A percentile compares a stretch with the other conserved stretches of the same genome.
phyloP scores from a whole-genome alignment of 1,140 invertebrate species.

The Drosophila quadrilineata region DNA sequence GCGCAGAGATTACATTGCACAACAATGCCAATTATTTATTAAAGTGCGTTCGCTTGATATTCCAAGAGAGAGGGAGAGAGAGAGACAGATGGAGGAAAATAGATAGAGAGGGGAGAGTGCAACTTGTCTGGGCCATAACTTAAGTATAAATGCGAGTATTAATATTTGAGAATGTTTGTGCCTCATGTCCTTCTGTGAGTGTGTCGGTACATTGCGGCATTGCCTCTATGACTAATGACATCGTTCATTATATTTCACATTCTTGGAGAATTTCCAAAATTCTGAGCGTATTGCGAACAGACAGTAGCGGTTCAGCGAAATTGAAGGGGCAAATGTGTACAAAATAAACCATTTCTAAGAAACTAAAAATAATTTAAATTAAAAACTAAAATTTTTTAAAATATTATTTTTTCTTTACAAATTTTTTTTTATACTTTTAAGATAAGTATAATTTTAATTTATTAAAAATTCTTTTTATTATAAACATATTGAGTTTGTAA shows the following conservation, averaged over 20 bases:
- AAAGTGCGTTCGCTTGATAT: slow-evolving; percentile 55
- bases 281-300: slow-evolving; percentile 16
- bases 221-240: slow-evolving; percentile 77
- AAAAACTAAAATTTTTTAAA: too few species aligned
- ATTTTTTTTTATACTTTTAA: too few species aligned
- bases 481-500: too few species aligned
- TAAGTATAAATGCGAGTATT: slow-evolving; percentile 41
- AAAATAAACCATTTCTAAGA: too few species aligned
- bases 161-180: slow-evolving; percentile 40
- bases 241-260: slow-evolving; percentile 77
- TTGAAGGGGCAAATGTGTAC: too few species aligned
- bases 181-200: background rate
- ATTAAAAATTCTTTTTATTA: too few species aligned
- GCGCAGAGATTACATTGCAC: slow-evolving; percentile 58
- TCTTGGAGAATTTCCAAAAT: slow-evolving; percentile 75
- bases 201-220: slow-evolving; percentile 47
- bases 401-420: background rate
- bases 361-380: too few species aligned
- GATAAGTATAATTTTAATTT: too few species aligned
- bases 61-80: too few species aligned
- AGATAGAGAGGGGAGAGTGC: background rate
- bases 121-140: slow-evolving; percentile 31
- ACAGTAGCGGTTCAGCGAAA: slow-evolving; percentile 10
- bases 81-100: background rate
- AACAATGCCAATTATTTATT: slow-evolving; percentile 77